Conservation (phyloP, 2,888 invertebrate species). For the Drosophila neotestacea region DNA sequence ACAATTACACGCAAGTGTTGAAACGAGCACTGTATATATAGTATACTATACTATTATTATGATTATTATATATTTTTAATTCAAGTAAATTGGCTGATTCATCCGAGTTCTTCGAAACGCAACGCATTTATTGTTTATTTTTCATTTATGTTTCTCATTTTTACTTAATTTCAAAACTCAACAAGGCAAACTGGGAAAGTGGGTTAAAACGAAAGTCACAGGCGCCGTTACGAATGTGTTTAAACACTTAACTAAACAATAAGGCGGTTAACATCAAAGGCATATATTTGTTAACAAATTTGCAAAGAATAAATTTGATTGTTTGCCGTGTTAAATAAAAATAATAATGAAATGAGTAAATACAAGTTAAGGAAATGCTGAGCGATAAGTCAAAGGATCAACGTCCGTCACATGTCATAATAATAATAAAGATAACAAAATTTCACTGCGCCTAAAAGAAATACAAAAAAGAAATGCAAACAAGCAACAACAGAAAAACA, state of each 20-base stretch:
- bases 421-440: slow-evolving; percentile 12
- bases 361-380: slow-evolving; percentile 31
- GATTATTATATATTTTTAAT: slow-evolving; percentile 57
- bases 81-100: slow-evolving; percentile 73
- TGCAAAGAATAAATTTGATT: slow-evolving; percentile 68
- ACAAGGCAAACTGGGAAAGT: slow-evolving; percentile 55
- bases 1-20: slow-evolving; percentile 58
- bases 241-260: slow-evolving; percentile 50
- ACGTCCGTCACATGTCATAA: slow-evolving; percentile 27
- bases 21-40: background rate
- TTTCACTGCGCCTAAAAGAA: slow-evolving; percentile 16
- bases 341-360: slow-evolving; percentile 19
- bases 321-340: slow-evolving; percentile 32
- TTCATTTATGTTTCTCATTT: slow-evolving; percentile 10
- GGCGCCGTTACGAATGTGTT: slow-evolving; percentile 24
- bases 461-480: slow-evolving; percentile 14
- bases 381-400: slow-evolving; percentile 54
- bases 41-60: slow-evolving; percentile 18
- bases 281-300: slow-evolving; percentile 23
- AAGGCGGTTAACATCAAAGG: slow-evolving; percentile 63
- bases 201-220: slow-evolving; percentile 72
- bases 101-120: slow-evolving; percentile 42
- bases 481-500: slow-evolving; percentile 2
- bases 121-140: slow-evolving; percentile 4
- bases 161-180: slow-evolving; percentile 32